A percentile compares a stretch with the other conserved stretches of the same genome.
Evolutionary conservation across 2,888 invertebrate genomes (phyloP).

Genomic region (Deroplatys truncata): DNA sequence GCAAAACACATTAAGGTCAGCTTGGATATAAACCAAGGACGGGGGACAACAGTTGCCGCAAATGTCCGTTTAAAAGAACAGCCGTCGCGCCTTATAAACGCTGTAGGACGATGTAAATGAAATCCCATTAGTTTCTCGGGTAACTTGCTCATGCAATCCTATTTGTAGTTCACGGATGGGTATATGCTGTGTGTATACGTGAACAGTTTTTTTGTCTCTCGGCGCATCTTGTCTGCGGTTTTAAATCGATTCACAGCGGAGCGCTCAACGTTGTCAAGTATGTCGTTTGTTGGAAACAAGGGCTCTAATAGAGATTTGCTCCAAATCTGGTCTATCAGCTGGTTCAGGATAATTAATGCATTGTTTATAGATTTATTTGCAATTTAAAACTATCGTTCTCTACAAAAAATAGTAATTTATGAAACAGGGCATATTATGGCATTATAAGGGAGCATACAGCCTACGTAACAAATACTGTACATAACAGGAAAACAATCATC

Average conservation of each 20-base stretch:
- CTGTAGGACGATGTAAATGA: background rate
- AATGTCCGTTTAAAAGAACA: background rate
- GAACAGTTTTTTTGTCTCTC: background rate
- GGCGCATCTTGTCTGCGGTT: background rate
- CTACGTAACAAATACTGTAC: no score
- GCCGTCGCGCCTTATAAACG: background rate
- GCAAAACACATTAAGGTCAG: background rate
- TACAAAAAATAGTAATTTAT: no score
- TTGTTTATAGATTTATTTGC: no score
- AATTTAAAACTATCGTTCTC: no score
- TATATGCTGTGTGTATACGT: background rate
- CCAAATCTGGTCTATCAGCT: background rate
- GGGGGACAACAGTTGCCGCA: background rate
- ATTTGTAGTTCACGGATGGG: background rate
- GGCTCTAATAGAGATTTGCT: background rate
- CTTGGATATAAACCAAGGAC: background rate
- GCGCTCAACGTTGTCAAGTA: background rate
- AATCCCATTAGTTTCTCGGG: background rate
- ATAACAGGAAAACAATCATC: no score
- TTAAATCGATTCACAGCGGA: background rate
- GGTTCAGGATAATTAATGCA: background rate
- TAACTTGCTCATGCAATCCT: background rate
- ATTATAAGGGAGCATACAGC: no score
- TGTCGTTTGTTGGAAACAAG: background rate
- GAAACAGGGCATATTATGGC: no score